phyloP scores from a whole-genome alignment of 1,140 invertebrate species.

The Chlorops oryzae region DNA sequence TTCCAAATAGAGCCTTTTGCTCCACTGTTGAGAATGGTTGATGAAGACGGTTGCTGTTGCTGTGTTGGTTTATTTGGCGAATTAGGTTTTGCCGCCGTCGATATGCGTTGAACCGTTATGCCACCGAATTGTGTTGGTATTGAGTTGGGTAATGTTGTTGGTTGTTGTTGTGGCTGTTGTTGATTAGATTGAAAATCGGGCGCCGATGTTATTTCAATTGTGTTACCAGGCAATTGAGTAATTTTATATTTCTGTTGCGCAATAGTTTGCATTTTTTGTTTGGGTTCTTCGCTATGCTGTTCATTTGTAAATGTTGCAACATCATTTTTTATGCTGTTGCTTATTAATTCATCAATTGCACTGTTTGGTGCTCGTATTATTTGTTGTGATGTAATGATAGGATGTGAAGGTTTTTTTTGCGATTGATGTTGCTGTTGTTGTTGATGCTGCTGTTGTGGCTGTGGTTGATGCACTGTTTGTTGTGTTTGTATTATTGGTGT shows the following conservation, averaged over 20 bases:
- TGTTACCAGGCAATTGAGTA: conserved; percentile 11
- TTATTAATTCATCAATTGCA: no score
- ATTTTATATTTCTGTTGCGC: conserved; percentile 16
- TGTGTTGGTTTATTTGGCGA: conserved; percentile 34
- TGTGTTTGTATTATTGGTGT: conserved; percentile 1
- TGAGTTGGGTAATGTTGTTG: conserved; percentile 9
- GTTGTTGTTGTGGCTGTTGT: conserved; percentile 8
- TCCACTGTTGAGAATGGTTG: no score
- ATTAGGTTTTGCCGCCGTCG: no score
- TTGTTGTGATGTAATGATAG: conserved; percentile 15
- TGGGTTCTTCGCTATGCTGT: conserved; percentile 21
- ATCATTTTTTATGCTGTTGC: background rate
- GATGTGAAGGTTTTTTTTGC: background rate
- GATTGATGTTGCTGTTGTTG: conserved; percentile 3
- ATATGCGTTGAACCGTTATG: conserved; percentile 35
- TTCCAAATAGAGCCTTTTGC: conserved; percentile 32
- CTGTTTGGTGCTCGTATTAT: conserved; percentile 5
- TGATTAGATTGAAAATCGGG: conserved; percentile 18
- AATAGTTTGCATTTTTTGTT: conserved; percentile 17
- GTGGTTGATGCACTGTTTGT: conserved; percentile 1
- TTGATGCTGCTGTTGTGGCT: background rate
- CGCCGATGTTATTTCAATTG: conserved; percentile 16
- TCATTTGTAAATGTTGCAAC: conserved; percentile 14
- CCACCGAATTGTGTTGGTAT: conserved; percentile 11
- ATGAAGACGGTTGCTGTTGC: conserved; percentile 4